Conservation (phyloP, 2,888 invertebrate species). For the Peribatodes rhomboidaria region DNA sequence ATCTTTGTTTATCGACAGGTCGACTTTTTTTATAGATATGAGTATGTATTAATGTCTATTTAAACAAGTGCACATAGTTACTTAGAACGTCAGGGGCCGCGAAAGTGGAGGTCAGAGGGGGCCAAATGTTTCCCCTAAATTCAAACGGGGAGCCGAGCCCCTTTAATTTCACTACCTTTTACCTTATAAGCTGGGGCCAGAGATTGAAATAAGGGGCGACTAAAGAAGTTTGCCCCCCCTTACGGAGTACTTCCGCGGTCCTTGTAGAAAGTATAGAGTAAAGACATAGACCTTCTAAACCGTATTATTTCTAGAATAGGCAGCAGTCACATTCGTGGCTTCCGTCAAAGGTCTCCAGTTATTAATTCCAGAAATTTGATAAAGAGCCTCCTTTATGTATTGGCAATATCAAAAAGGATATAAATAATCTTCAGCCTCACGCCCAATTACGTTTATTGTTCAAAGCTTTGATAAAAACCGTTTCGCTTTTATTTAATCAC, state of each 20-base stretch:
- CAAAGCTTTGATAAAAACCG: not conserved
- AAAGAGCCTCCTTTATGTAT: conserved; percentile 47
- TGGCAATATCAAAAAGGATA: conserved; percentile 44
- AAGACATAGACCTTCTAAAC: not conserved
- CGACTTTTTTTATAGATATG: not conserved
- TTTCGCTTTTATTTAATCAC: not conserved
- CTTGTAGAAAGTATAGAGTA: not conserved
- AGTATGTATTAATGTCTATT: no score
- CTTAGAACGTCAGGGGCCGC: no score
- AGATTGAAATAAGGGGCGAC: no score
- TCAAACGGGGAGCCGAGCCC: no score
- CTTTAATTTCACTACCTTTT: no score
- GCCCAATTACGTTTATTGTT: conserved; percentile 6
- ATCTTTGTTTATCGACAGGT: conserved; percentile 10
- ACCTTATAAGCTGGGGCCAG: no score
- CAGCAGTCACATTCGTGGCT: conserved; percentile 44
- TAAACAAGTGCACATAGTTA: no score
- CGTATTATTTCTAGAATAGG: conserved; percentile 26
- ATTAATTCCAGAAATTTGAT: conserved; percentile 45
- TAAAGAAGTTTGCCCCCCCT: no score
- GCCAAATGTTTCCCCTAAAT: no score
- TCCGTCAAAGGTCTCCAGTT: conserved; percentile 52
- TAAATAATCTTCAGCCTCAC: conserved; percentile 30
- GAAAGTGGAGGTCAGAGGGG: no score
- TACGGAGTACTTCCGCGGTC: no score